Conservation (phyloP, 2,888 invertebrate genomes). For the Drosophila melanosoma region DNA sequence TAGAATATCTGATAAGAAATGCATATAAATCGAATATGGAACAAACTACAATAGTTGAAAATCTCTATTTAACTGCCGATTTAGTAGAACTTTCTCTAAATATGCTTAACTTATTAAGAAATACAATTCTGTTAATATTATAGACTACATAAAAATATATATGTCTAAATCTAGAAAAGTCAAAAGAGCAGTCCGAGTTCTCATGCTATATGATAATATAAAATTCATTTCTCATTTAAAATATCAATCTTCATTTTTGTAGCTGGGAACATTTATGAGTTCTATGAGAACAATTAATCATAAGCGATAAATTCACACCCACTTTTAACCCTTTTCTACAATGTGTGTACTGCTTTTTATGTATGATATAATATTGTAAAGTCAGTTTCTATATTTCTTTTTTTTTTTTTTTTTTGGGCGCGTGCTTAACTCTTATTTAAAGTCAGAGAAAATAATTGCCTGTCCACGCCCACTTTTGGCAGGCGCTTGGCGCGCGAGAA, state of each 20-base stretch:
- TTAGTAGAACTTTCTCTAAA: too few relatives aligned
- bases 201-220: neutral
- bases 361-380: constrained; percentile 47
- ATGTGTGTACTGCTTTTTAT: constrained; percentile 4
- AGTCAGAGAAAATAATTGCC: constrained; percentile 59
- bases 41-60: too few relatives aligned
- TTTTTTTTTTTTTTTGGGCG: constrained; percentile 44
- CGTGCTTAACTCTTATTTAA: constrained; percentile 52
- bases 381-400: constrained; percentile 14
- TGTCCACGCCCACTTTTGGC: constrained; percentile 57
- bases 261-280: constrained; percentile 10
- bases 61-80: too few relatives aligned
- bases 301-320: constrained; percentile 54
- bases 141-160: neutral
- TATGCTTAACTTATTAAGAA: neutral
- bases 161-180: neutral
- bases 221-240: neutral
- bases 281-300: constrained; percentile 44
- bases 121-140: neutral
- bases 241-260: neutral
- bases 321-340: constrained; percentile 56
- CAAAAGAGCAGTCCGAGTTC: neutral
- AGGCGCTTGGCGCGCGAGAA: constrained; percentile 43
- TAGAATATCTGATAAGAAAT: too few relatives aligned
- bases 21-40: too few relatives aligned